phyloP scores from a whole-genome alignment of 35 echinoderm and acorn worm species.

The Apostichopus japonicus region DNA sequence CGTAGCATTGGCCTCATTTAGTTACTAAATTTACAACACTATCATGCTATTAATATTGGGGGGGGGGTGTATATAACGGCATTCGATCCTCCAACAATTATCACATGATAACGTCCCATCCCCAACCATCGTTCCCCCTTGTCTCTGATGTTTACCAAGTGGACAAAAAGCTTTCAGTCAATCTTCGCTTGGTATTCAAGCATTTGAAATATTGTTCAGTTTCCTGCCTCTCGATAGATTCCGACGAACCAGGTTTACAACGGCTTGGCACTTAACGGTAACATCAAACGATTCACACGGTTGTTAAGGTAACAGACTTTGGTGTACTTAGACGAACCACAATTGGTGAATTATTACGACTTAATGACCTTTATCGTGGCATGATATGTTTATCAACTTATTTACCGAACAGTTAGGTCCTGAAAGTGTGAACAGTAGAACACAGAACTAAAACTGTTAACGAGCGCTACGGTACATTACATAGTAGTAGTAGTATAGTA shows the following conservation, averaged over 20 bases:
- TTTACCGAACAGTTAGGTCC: constrained; percentile 9
- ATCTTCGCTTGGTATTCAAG: neutral
- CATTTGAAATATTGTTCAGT: constrained; percentile 2
- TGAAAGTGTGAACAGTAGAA: too few species aligned
- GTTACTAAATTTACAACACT: too few species aligned
- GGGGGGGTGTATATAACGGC: too few species aligned
- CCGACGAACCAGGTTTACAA: neutral
- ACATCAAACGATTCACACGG: constrained; percentile 31
- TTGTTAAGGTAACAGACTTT: constrained; percentile 20
- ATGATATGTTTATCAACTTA: constrained; percentile 37
- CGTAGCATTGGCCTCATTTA: too few species aligned
- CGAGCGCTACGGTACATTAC: too few species aligned
- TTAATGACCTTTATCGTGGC: constrained; percentile 41
- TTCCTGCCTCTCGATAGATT: neutral
- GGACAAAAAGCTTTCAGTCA: neutral
- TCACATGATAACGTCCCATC: too few species aligned
- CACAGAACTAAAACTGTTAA: too few species aligned
- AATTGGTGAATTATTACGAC: constrained; percentile 35
- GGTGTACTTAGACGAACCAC: constrained; percentile 42
- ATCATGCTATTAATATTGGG: too few species aligned
- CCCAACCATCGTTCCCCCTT: too few species aligned
- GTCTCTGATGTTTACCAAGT: too few species aligned
- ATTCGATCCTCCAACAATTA: too few species aligned
- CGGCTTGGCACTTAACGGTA: constrained; percentile 31
- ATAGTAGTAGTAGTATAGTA: too few species aligned